phyloP scores from a whole-genome alignment of 2,113 vertebrate genomes.

The Pangasianodon gigas region DNA sequence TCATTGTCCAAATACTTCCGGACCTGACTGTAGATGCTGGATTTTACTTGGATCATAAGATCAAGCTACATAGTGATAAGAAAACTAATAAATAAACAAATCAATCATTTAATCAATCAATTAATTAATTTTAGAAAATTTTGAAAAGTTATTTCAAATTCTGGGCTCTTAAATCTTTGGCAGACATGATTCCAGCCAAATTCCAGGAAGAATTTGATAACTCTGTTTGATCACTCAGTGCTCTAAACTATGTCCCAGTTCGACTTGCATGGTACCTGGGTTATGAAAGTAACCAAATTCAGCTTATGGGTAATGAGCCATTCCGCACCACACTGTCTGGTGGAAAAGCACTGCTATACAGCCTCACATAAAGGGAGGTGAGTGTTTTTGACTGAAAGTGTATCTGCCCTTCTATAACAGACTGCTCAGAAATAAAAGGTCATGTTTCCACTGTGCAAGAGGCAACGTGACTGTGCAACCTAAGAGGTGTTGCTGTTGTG shows the following conservation, averaged over 20 bases:
- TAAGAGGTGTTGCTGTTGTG: constrained; percentile 67
- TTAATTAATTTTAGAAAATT: background rate
- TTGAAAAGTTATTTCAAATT: background rate
- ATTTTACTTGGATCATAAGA: background rate
- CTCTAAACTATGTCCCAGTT: background rate
- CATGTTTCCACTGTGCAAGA: constrained; percentile 46
- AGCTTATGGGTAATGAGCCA: background rate
- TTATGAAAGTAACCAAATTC: background rate
- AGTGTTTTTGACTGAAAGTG: constrained; percentile 16
- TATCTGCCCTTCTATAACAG: constrained; percentile 59
- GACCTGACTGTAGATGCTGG: background rate
- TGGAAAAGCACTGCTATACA: background rate
- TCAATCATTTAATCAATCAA: background rate
- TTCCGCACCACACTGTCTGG: background rate
- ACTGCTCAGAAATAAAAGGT: constrained; percentile 48
- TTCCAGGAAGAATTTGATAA: no score
- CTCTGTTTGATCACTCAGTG: background rate
- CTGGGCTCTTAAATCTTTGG: background rate
- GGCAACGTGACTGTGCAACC: constrained; percentile 57
- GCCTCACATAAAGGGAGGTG: background rate
- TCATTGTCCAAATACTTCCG: no score
- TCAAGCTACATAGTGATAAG: background rate
- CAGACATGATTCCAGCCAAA: background rate
- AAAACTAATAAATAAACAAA: background rate
- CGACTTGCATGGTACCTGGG: background rate